These are phyloP conservation scores for Drusus annulatus DNA, from an alignment of 1,140 invertebrate species.

Conservation along the genomic window DNA sequence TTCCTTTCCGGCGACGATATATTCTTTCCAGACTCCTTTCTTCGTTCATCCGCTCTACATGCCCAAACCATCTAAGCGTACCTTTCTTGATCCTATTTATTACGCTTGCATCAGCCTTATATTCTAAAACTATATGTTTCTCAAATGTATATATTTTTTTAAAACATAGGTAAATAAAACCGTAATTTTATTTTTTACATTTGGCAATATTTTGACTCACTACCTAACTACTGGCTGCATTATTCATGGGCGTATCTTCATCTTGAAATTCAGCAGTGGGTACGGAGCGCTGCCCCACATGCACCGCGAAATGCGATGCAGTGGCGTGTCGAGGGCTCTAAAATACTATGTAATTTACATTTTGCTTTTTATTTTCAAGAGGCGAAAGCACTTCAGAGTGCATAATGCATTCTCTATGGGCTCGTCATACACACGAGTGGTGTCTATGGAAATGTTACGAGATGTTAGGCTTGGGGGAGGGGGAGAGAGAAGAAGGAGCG, in stretches of 20 bases:
- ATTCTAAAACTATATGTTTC: no score
- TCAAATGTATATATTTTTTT: no score
- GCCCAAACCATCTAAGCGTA: no score
- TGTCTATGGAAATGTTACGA: conserved; percentile 55
- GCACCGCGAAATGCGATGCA: conserved; percentile 19
- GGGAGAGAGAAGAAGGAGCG: not conserved
- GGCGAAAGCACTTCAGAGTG: conserved; percentile 51
- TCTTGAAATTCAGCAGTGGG: not conserved
- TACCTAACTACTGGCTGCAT: no score
- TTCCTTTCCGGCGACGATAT: no score
- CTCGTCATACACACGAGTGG: conserved; percentile 35
- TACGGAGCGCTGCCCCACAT: not conserved
- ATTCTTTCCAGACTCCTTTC: no score
- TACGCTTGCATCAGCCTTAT: no score
- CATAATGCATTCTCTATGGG: conserved; percentile 54
- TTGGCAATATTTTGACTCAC: no score
- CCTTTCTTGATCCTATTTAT: no score
- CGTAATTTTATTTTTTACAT: no score
- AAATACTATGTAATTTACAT: conserved; percentile 59
- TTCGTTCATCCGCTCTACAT: no score
- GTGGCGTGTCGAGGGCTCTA: conserved; percentile 47
- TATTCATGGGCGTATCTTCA: not conserved
- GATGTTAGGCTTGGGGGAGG: not conserved
- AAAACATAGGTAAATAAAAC: no score
- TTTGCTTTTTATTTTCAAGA: conserved; percentile 59